Base-by-base conservation (phyloP, 37 sponge, comb jelly and placozoan species). In the Crambe crambe region DNA sequence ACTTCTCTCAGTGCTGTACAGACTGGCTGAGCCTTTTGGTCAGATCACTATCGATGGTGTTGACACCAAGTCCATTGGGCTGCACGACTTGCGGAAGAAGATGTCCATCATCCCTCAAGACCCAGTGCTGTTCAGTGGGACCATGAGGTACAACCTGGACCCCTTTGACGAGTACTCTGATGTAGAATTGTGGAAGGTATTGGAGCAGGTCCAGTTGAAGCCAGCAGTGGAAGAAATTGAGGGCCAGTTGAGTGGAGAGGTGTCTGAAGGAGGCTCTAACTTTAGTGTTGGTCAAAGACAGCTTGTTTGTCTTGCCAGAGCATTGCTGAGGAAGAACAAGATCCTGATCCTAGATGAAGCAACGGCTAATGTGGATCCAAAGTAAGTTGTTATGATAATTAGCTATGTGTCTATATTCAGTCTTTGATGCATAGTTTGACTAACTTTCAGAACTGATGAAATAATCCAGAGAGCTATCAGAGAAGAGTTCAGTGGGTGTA, bases 41-140 rank as follows among this genome's bases (percentile, higher is more conserved):
- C 58, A 61, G 43, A 37, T 96, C 31, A 59, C 68, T 23, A 83
- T 96, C 37, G 96, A 96, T 80, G 93, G 88, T 32, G 72, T 89
- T 10, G 69, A 89, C 42, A 77, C 59, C 47, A 72, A 79, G 42
- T 74, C 75, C 37, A 74, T 96, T 71, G 93, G 93, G 44, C 84
- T 96, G 0, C 93, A 92, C 47, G 87, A 89, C 54, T 70, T 96
- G 41, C 47, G 96, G 37, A 72, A 78, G 74, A 80, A 80, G 63
- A 89, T 96, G 51, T 87, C 90, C 75, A 92, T 92, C 68, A 96
- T 96, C 43, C 96, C 96, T 23, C 96, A 96, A 84, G 96, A 96
- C 66, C 94, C 93, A 35, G 85, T 96, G 12, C 80, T 96, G 57
- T 96, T 92, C 85, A 92, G 87, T 81, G 96, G 93, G 17, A 82